Percentiles rank a stretch among this genome's conserved stretches.
phyloP scores from a whole-genome alignment of 2,797 vertebrate species.

The Peromyscus melanophrys region DNA sequence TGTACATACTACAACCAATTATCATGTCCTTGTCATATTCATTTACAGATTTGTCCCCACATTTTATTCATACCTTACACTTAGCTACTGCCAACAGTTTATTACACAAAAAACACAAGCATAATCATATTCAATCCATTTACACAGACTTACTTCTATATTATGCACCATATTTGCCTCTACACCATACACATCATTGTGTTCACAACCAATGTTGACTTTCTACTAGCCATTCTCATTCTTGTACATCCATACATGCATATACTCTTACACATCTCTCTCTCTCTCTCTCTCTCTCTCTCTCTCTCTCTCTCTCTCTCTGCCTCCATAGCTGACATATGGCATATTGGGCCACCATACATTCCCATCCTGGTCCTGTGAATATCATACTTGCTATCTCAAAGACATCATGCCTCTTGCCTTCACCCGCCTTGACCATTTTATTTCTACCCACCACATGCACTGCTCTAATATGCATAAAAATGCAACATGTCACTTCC shows the following conservation, averaged over 20 bases:
- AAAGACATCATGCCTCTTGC: not conserved
- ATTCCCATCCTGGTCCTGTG: not conserved
- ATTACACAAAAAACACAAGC: not conserved
- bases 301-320: not conserved
- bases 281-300: too few relatives aligned
- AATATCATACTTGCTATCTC: not conserved
- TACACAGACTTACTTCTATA: not conserved
- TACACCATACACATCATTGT: not conserved
- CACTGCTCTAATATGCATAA: not conserved
- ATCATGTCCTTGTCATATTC: not conserved
- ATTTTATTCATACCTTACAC: not conserved
- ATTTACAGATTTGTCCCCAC: not conserved
- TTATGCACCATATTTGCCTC: not conserved
- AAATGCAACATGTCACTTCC: not conserved
- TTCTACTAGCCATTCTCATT: not conserved
- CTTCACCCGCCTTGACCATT: not conserved
- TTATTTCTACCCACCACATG: not conserved
- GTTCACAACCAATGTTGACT: not conserved
- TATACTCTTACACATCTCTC: too few relatives aligned
- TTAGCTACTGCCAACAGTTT: not conserved
- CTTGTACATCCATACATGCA: too few relatives aligned
- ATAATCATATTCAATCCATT: not conserved
- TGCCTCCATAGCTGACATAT: not conserved
- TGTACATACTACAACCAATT: not conserved
- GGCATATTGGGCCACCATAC: not conserved